Evolutionary conservation across 2,888 invertebrate genomes (phyloP).

Genomic region (Lithophane leautieri): DNA sequence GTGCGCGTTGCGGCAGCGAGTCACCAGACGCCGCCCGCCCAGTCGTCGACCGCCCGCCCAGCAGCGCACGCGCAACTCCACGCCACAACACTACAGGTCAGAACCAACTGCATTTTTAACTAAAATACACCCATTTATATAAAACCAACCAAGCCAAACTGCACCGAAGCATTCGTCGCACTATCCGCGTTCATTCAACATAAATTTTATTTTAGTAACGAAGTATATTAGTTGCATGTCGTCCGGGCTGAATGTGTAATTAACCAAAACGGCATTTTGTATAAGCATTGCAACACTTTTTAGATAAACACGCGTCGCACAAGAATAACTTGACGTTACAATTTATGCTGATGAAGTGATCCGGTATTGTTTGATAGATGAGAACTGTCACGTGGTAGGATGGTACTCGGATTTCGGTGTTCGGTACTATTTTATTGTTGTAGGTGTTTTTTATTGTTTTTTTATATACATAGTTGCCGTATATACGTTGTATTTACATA

Average conservation of each 20-base stretch:
- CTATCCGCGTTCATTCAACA: constrained; percentile 30
- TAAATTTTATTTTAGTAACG: constrained; percentile 72
- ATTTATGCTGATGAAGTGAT: constrained; percentile 44
- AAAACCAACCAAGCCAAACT: constrained; percentile 13
- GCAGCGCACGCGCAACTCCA: constrained; percentile 78
- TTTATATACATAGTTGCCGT: background rate
- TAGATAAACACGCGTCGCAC: constrained; percentile 70
- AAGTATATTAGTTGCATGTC: constrained; percentile 71
- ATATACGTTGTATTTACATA: background rate
- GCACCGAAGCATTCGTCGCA: constrained; percentile 2
- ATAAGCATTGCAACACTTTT: constrained; percentile 74
- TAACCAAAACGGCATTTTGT: constrained; percentile 81
- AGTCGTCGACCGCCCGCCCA: constrained; percentile 88
- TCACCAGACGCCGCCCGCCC: constrained; percentile 86
- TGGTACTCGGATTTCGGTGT: constrained; percentile 5
- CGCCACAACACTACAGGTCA: constrained; percentile 74
- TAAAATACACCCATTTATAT: constrained; percentile 57
- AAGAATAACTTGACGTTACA: constrained; percentile 70
- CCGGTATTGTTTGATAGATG: constrained; percentile 37
- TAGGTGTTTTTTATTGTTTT: background rate
- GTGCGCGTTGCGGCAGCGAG: constrained; percentile 56
- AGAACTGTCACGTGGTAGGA: constrained; percentile 38
- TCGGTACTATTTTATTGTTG: background rate
- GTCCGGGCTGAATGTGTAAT: constrained; percentile 75
- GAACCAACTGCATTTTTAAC: constrained; percentile 68